phyloP scores from a whole-genome alignment of 2,888 invertebrate genomes.

The Callosobruchus maculatus region DNA sequence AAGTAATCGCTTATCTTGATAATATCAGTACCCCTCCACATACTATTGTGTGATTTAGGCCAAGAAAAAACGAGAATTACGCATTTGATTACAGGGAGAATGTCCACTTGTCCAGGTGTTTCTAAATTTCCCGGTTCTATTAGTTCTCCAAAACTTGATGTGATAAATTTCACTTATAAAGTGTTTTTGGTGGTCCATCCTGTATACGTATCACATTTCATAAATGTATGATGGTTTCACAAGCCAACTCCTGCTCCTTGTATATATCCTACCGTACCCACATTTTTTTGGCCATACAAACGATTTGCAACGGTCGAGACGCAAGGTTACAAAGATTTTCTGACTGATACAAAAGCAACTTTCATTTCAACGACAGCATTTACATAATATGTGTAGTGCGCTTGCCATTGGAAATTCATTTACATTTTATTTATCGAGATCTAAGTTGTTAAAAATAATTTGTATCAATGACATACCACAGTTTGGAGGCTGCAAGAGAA shows the following conservation, averaged over 20 bases:
- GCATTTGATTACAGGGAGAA: too few relatives aligned
- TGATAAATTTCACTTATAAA: too few relatives aligned
- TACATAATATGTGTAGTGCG: neutral
- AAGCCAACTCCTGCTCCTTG: neutral
- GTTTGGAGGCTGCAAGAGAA: too few relatives aligned
- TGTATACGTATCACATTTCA: neutral
- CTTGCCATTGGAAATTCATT: neutral
- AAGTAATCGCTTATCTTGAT: too few relatives aligned
- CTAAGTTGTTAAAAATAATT: neutral
- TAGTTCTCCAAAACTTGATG: too few relatives aligned
- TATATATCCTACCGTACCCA: neutral
- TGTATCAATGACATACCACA: too few relatives aligned
- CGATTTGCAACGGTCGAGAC: neutral
- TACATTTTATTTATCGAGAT: neutral
- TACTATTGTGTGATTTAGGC: too few relatives aligned
- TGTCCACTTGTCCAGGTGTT: too few relatives aligned
- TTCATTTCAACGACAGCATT: neutral
- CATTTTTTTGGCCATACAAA: neutral
- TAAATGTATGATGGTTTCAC: neutral
- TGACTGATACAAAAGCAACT: neutral
- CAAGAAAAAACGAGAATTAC: too few relatives aligned
- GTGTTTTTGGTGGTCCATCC: too few relatives aligned
- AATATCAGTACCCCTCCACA: too few relatives aligned
- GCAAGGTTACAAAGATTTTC: neutral
- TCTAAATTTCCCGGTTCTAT: too few relatives aligned